These are phyloP conservation scores for Actinopyga echinites DNA, from an alignment of 53 echinoderm and acorn worm species.

Conservation along the genomic window DNA sequence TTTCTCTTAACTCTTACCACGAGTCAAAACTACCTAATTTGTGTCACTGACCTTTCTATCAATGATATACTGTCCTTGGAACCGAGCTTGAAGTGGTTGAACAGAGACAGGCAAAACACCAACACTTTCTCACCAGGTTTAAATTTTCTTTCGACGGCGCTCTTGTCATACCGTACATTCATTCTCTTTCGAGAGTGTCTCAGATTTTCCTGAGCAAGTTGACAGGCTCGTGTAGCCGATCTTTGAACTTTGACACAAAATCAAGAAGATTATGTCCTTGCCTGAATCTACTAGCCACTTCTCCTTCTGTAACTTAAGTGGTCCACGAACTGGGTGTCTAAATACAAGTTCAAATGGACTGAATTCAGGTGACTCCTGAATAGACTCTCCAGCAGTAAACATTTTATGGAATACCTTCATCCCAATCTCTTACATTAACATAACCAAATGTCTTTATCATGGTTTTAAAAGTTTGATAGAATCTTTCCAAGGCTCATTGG, in stretches of 20 bases:
- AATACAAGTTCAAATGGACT: constrained; percentile 22
- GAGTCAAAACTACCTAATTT: too few relatives aligned
- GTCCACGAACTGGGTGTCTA: neutral
- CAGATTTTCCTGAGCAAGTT: neutral
- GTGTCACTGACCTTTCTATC: constrained; percentile 42
- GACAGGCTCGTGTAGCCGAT: neutral
- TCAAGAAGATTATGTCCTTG: neutral
- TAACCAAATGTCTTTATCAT: too few relatives aligned
- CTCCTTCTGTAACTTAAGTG: neutral
- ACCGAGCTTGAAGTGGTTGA: constrained; percentile 49
- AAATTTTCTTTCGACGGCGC: constrained; percentile 16
- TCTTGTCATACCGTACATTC: neutral
- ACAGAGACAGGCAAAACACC: constrained; percentile 49
- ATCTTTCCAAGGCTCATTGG: too few relatives aligned
- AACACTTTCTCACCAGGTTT: constrained; percentile 55
- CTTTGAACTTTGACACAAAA: neutral
- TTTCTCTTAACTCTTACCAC: too few relatives aligned
- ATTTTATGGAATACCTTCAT: constrained; percentile 50
- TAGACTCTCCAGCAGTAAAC: constrained; percentile 50
- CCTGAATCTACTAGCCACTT: neutral
- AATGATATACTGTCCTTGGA: constrained; percentile 54
- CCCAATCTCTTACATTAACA: too few relatives aligned
- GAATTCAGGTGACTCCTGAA: constrained; percentile 56
- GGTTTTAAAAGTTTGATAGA: constrained; percentile 62
- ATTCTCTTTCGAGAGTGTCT: neutral